These are phyloP conservation scores for Carpatolechia fugitivella DNA, from an alignment of 2,888 invertebrate species.

Conservation along the genomic window DNA sequence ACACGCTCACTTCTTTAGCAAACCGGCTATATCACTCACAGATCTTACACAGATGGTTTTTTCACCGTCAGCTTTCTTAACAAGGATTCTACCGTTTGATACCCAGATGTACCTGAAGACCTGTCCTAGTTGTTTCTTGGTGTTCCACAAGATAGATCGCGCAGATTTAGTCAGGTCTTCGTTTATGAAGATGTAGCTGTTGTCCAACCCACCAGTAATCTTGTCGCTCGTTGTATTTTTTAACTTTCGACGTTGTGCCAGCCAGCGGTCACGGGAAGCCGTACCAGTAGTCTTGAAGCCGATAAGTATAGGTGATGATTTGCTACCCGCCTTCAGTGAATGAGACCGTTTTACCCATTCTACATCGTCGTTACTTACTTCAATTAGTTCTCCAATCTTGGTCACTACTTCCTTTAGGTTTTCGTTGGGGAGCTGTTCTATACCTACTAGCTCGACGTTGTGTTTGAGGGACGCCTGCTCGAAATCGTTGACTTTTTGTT, in stretches of 20 bases:
- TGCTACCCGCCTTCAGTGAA: background rate
- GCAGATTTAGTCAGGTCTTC: constrained; percentile 11
- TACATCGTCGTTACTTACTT: background rate
- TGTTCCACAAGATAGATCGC: background rate
- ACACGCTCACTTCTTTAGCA: too few relatives aligned
- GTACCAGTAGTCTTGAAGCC: constrained; percentile 3
- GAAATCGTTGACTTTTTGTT: constrained; percentile 5
- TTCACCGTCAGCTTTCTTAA: constrained; percentile 2
- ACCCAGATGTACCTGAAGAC: constrained; percentile 5
- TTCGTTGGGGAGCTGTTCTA: constrained; percentile 15
- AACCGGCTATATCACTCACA: background rate
- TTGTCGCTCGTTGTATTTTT: background rate
- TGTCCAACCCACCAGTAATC: background rate
- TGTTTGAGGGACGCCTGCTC: constrained; percentile 12
- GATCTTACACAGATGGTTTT: background rate
- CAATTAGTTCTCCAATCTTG: constrained; percentile 3
- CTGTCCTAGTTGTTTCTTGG: constrained; percentile 3
- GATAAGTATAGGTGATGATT: background rate
- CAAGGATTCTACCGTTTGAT: constrained; percentile 1
- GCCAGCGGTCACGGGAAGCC: background rate
- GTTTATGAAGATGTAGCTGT: constrained; percentile 2
- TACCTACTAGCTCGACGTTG: constrained; percentile 16
- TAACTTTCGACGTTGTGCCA: background rate
- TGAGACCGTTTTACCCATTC: background rate
- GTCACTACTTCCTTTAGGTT: constrained; percentile 9